Evolutionary conservation across 1,140 invertebrate genomes (phyloP).

Genomic region (Cylas formicarius): DNA sequence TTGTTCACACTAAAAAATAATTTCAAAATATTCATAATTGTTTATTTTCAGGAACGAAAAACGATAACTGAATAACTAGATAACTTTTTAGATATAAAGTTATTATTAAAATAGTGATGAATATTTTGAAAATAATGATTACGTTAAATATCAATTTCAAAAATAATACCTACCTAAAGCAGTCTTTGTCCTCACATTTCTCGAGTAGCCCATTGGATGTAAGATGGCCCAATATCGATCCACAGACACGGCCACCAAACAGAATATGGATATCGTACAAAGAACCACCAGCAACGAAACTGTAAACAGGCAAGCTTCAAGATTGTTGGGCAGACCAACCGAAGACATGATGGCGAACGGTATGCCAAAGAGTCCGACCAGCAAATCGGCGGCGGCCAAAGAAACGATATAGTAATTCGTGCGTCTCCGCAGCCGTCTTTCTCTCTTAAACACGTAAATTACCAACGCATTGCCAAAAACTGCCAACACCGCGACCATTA

Average conservation of each 20-base stretch:
- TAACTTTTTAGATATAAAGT: no score
- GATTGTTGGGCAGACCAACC: slow-evolving; percentile 65
- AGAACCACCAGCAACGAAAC: slow-evolving; percentile 77
- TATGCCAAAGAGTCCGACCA: slow-evolving; percentile 71
- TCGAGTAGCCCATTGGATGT: slow-evolving; percentile 81
- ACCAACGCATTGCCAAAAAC: slow-evolving; percentile 79
- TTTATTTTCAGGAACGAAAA: no score
- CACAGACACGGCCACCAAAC: slow-evolving; percentile 80
- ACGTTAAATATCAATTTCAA: slow-evolving; percentile 1
- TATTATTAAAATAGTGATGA: no score
- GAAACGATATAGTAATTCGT: slow-evolving; percentile 91
- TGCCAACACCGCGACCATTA: slow-evolving; percentile 71
- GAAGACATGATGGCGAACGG: slow-evolving; percentile 78
- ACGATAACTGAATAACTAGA: no score
- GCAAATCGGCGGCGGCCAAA: slow-evolving; percentile 74
- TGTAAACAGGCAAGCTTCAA: slow-evolving; percentile 80
- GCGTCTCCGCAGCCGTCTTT: slow-evolving; percentile 65
- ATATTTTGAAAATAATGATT: no score
- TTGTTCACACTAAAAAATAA: no score
- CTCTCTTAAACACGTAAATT: slow-evolving; percentile 72
- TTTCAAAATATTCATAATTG: no score
- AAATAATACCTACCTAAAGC: slow-evolving; percentile 73
- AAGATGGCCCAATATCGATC: slow-evolving; percentile 90
- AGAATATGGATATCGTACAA: slow-evolving; percentile 88
- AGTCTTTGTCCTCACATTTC: slow-evolving; percentile 75